phyloP scores from a whole-genome alignment of 2,113 vertebrate genomes.

The Chlorocebus sabaeus region DNA sequence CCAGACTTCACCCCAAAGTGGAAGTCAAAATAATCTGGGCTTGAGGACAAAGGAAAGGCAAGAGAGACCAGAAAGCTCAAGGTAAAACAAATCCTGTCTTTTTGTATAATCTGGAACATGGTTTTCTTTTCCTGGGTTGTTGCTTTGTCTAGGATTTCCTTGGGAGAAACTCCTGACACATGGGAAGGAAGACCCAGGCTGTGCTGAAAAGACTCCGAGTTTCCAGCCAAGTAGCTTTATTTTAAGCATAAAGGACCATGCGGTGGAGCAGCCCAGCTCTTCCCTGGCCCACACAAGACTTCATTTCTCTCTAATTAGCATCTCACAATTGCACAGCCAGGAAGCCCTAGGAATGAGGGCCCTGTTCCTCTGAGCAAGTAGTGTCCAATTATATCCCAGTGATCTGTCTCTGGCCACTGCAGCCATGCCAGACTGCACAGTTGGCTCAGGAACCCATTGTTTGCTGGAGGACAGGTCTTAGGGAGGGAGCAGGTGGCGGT shows the following conservation, averaged over 20 bases:
- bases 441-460: neutral
- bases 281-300: constrained; percentile 76
- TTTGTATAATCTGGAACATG: neutral
- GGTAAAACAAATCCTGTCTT: neutral
- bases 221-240: constrained; percentile 80
- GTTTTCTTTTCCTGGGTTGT: neutral
- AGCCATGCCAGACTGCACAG: constrained; percentile 4
- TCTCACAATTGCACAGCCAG: constrained; percentile 79
- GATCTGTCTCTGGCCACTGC: constrained; percentile 59
- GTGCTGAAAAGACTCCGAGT: neutral
- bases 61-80: neutral
- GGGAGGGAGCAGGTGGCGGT: neutral
- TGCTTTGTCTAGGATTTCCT: neutral
- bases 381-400: constrained; percentile 77
- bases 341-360: constrained; percentile 84
- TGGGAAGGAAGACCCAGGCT: neutral
- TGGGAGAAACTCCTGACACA: neutral
- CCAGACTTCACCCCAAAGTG: neutral
- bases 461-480: neutral
- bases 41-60: neutral
- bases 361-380: constrained; percentile 58
- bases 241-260: constrained; percentile 81
- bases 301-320: constrained; percentile 80
- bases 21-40: neutral
- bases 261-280: constrained; percentile 62